A percentile compares a stretch with the other conserved stretches of the same genome.
phyloP scores from a whole-genome alignment of 2,797 vertebrate genomes.

The Eutrigla gurnardus region DNA sequence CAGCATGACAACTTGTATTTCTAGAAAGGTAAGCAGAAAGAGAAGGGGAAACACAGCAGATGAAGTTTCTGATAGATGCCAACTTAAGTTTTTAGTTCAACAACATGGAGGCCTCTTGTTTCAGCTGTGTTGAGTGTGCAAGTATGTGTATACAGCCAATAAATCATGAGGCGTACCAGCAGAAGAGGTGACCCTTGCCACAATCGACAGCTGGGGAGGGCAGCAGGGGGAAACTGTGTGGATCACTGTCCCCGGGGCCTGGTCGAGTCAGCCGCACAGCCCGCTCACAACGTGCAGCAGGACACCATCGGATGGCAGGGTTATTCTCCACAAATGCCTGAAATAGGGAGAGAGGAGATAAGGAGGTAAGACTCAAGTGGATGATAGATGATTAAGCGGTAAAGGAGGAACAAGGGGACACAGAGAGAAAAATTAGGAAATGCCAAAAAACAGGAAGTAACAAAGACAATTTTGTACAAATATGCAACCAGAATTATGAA shows the following conservation, averaged over 20 bases:
- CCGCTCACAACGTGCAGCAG: constrained; percentile 94
- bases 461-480: background rate
- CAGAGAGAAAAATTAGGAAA: constrained; percentile 10
- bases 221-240: constrained; percentile 92
- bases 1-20: background rate
- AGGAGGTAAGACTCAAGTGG: background rate
- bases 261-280: constrained; percentile 94
- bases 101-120: constrained; percentile 6
- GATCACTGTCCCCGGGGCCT: constrained; percentile 90
- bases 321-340: constrained; percentile 99
- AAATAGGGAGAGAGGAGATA: background rate
- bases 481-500: background rate
- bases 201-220: constrained; percentile 97
- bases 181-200: constrained; percentile 98
- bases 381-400: background rate
- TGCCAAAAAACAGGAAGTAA: constrained; percentile 5
- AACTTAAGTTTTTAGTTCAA: background rate
- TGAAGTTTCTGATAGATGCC: background rate
- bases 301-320: constrained; percentile 98
- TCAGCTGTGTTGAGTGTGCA: background rate
- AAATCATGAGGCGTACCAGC: constrained; percentile 86
- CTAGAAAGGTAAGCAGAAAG: background rate
- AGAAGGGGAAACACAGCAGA: background rate
- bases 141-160: constrained; percentile 7
- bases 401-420: background rate